Percentiles rank a stretch among this genome's conserved stretches.
These are phyloP conservation scores for Acronicta psi DNA, from an alignment of 2,888 invertebrate genomes.

Conservation along the genomic window DNA sequence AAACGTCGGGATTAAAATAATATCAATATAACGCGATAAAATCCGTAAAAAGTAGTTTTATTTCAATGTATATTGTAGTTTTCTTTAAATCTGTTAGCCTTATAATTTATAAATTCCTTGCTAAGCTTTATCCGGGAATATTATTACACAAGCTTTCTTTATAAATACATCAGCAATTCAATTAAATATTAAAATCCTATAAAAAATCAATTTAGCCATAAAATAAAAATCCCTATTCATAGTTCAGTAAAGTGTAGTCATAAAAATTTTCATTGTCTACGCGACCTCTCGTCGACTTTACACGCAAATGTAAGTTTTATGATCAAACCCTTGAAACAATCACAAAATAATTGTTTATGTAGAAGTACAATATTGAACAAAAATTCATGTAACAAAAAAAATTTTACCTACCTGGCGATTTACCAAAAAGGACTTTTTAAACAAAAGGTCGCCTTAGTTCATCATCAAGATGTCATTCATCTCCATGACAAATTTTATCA, in stretches of 20 bases:
- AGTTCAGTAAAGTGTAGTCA: conserved; percentile 44
- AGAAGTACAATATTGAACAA: conserved; percentile 16
- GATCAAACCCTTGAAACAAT: conserved; percentile 26
- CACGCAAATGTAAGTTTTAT: conserved; percentile 50
- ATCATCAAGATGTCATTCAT: no score
- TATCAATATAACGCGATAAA: no score
- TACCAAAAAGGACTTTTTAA: no score
- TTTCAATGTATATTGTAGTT: no score
- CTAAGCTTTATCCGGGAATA: no score
- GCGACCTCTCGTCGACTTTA: conserved; percentile 36
- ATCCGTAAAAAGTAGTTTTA: no score
- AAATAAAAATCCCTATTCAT: conserved; percentile 45
- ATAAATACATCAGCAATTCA: neutral
- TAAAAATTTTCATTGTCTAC: conserved; percentile 48
- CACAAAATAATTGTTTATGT: neutral
- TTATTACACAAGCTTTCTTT: no score
- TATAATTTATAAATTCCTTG: no score
- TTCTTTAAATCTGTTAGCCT: no score
- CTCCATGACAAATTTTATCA: no score
- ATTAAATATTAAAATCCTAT: conserved; percentile 3
- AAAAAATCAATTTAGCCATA: conserved; percentile 17
- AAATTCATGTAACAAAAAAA: neutral
- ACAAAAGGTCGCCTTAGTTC: no score
- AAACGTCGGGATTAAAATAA: no score
- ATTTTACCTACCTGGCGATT: conserved; percentile 5